These are phyloP conservation scores for Rhyacophila brunnea DNA, from an alignment of 1,140 invertebrate species.

Conservation along the genomic window DNA sequence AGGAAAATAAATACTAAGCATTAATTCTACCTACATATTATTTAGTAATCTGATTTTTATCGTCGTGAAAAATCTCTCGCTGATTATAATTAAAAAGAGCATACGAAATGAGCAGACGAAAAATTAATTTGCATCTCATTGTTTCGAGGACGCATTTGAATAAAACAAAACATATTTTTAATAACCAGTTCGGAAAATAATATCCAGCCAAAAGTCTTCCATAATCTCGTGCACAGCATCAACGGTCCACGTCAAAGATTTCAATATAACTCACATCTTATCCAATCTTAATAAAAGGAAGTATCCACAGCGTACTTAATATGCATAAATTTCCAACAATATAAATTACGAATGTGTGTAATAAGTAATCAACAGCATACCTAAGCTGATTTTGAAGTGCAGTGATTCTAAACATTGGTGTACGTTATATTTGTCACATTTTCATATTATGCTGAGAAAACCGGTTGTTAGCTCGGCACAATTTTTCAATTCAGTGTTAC, in stretches of 20 bases:
- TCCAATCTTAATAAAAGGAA: constrained; percentile 30
- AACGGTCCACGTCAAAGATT: constrained; percentile 23
- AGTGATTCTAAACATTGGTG: background rate
- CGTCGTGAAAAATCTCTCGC: no score
- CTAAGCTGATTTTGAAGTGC: background rate
- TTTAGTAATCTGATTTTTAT: no score
- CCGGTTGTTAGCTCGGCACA: background rate
- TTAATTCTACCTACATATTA: no score
- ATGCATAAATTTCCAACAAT: constrained; percentile 33
- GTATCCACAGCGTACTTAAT: constrained; percentile 18
- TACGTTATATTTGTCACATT: no score
- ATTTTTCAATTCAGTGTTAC: background rate
- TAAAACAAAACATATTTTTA: constrained; percentile 9
- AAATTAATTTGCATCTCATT: constrained; percentile 29
- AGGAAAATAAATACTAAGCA: no score
- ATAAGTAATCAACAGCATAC: constrained; percentile 21
- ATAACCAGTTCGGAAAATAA: background rate
- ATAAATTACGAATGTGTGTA: constrained; percentile 29
- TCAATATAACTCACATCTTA: constrained; percentile 29
- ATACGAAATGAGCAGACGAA: constrained; percentile 6
- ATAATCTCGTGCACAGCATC: constrained; percentile 23
- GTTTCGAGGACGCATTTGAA: constrained; percentile 7
- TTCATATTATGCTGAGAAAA: background rate
- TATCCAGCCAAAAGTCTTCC: background rate
- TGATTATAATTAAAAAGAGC: no score